These are phyloP conservation scores for Orthonychiurus folsomi DNA, from an alignment of 2,888 invertebrate genomes.

Conservation along the genomic window DNA sequence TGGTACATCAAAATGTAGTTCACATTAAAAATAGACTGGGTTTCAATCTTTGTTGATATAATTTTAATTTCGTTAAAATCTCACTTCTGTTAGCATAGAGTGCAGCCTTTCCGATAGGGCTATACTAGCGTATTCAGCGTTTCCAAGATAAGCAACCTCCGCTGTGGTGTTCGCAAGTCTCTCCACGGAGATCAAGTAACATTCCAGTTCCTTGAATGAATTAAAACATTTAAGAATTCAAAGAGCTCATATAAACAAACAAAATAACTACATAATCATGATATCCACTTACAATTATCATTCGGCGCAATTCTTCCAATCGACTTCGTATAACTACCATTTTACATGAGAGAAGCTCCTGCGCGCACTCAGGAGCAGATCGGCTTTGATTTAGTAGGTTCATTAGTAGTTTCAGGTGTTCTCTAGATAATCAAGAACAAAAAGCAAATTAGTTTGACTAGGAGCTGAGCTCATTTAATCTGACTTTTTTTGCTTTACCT, in stretches of 20 bases:
- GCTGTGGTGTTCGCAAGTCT: constrained; percentile 26
- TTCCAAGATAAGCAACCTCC: constrained; percentile 31
- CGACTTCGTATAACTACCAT: constrained; percentile 25
- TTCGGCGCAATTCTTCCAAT: constrained; percentile 28
- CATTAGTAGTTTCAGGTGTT: constrained; percentile 23
- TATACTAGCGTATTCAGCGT: constrained; percentile 32
- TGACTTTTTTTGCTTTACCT: constrained; percentile 16
- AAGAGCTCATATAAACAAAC: no score
- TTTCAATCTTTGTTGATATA: background rate
- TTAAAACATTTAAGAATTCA: background rate
- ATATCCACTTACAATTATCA: constrained; percentile 20
- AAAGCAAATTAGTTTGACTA: no score
- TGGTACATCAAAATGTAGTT: constrained; percentile 14
- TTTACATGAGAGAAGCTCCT: constrained; percentile 30
- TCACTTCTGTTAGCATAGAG: constrained; percentile 22
- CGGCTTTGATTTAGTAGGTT: constrained; percentile 28
- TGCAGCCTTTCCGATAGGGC: constrained; percentile 30
- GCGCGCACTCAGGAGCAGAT: constrained; percentile 17
- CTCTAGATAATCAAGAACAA: constrained; percentile 17
- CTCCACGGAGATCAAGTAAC: constrained; percentile 26
- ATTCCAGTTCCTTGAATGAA: constrained; percentile 29
- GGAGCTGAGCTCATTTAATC: background rate
- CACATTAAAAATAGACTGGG: background rate
- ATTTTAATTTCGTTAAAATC: background rate
- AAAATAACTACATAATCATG: background rate